Percentiles rank a stretch among this genome's conserved stretches.
Conservation (phyloP, 2,113 vertebrate species). For the Pedetes capensis region DNA sequence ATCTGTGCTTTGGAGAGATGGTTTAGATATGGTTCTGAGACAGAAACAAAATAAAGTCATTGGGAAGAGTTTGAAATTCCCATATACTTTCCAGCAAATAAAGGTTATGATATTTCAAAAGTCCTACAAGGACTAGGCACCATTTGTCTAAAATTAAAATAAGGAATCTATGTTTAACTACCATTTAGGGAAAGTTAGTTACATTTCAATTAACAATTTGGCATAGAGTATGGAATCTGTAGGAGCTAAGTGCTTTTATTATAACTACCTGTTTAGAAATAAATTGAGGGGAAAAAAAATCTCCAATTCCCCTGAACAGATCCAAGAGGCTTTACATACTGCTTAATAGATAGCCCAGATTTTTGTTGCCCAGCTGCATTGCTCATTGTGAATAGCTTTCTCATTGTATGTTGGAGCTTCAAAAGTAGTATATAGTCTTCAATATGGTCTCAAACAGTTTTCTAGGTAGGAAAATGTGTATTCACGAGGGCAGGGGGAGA, state of each 20-base stretch:
- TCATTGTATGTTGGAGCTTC: neutral
- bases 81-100: neutral
- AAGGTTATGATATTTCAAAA: neutral
- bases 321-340: neutral
- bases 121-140: neutral
- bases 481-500: too few relatives aligned
- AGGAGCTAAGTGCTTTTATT: constrained; percentile 13
- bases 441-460: neutral
- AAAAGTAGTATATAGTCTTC: neutral
- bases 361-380: neutral
- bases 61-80: neutral
- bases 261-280: constrained; percentile 45
- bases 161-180: neutral
- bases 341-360: neutral
- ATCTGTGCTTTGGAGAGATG: neutral
- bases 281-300: neutral
- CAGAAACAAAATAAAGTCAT: neutral
- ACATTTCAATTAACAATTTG: constrained; percentile 51
- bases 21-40: neutral
- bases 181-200: neutral
- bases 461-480: neutral
- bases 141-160: neutral
- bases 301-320: neutral
- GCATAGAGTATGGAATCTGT: neutral
- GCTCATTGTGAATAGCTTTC: neutral